Evolutionary conservation across 2,888 invertebrate genomes (phyloP).

Genomic region (Andrena haemorrhoa): DNA sequence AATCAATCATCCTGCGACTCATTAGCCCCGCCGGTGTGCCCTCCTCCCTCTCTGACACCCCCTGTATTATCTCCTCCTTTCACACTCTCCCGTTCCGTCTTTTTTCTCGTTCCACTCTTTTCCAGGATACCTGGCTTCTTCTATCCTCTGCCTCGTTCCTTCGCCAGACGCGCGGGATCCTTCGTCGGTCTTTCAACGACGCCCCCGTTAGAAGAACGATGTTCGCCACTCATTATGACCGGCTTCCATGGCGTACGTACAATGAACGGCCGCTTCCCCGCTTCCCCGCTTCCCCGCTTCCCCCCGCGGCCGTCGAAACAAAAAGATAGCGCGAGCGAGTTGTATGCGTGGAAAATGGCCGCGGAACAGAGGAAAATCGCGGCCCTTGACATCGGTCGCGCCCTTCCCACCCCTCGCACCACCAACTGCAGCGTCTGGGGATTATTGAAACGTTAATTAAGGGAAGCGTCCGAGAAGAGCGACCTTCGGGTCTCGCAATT

Average conservation of each 20-base stretch:
- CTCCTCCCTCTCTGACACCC: conserved; percentile 55
- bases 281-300: not conserved
- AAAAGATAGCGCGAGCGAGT: conserved; percentile 35
- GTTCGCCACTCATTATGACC: conserved; percentile 54
- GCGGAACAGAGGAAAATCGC: conserved; percentile 12
- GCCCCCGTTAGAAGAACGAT: conserved; percentile 57
- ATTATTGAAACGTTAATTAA: conserved; percentile 74
- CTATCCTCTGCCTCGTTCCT: conserved; percentile 30
- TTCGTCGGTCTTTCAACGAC: conserved; percentile 37
- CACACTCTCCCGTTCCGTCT: conserved; percentile 33
- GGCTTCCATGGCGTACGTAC: conserved; percentile 27
- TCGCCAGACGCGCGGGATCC: conserved; percentile 29
- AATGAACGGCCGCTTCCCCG: not conserved
- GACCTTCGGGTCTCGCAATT: conserved; percentile 72
- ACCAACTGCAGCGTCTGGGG: conserved; percentile 18
- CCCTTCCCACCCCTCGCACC: not conserved
- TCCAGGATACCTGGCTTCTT: conserved; percentile 39
- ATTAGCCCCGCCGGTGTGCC: conserved; percentile 80
- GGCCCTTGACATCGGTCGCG: not conserved
- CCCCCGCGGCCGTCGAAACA: not conserved
- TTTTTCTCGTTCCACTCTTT: conserved; percentile 44
- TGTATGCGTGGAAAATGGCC: conserved; percentile 36
- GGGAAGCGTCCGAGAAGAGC: conserved; percentile 45
- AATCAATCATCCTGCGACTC: conserved; percentile 84
- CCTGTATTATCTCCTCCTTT: conserved; percentile 57